Evolutionary conservation across 2,888 invertebrate species (phyloP), one percentile per base, ranked within the genome.

Genomic region (Orthosia gracilis): DNA sequence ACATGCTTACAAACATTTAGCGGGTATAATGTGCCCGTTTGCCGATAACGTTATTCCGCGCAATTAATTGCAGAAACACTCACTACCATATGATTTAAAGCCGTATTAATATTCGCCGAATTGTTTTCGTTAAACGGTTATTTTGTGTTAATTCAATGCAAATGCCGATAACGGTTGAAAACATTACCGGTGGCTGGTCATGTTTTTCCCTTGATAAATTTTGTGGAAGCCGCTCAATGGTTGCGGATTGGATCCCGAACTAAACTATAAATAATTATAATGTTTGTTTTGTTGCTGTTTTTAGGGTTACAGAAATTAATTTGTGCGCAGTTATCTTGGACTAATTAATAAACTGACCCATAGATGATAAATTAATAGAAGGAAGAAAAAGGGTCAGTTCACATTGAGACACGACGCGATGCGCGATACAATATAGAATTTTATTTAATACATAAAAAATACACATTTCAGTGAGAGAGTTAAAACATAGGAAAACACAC

Each of bases 31-130:
- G 91, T 91, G 89, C 88, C 87, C 84, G 88, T 85, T 83, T 84
- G 86, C 91, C 90, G 95, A 96, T 95, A 95, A 94, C 92, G 94
- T 89, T 92, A 91, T 93, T 93, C 92, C 86, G 86, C 88, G 93
- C 95, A 90, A 94, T 95, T 95, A 95, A 95, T 95, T 93, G 94
- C 95, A 95, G 94, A 91, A 91, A 91, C 92, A 94, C 92, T 92
- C 93, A 91, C 90, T 91, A 89, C 84, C 87, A 88, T 91, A 92
- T 94, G 94, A 96, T 94, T 94, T 94, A 94, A 91, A 86, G 91
- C 89, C 83, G 80, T 90, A 93, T 94, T 94, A 92, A 93, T 92
- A 90, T 88, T 88, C 83, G 87, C 89, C 78, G 86, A 83, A 87
- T 85, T 92, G 94, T 94, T 93, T 94, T 93, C 93, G 92, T 91